phyloP scores from a whole-genome alignment of 2,888 invertebrate genomes.

The Julus scandinavius region DNA sequence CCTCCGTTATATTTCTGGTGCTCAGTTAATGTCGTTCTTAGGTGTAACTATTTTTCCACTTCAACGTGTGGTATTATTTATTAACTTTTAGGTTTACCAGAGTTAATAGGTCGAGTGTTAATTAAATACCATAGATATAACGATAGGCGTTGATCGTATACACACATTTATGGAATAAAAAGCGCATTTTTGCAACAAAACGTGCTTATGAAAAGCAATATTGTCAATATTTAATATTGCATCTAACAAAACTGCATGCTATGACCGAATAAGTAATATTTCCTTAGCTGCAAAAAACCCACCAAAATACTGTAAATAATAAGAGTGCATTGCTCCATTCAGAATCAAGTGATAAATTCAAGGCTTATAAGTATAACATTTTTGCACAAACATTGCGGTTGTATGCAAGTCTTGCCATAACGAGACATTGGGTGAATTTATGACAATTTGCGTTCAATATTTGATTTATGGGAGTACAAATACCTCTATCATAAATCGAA shows the following conservation, averaged over 20 bases:
- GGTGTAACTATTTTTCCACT: no score
- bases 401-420: neutral
- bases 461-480: conserved; percentile 31
- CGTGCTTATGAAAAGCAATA: neutral
- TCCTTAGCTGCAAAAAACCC: neutral
- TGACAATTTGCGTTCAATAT: neutral
- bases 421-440: neutral
- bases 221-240: neutral
- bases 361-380: neutral
- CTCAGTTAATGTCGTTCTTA: no score
- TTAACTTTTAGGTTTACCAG: no score
- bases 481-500: neutral
- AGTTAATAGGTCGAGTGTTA: no score
- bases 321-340: conserved; percentile 9
- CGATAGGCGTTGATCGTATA: no score
- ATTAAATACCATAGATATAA: no score
- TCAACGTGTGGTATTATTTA: no score
- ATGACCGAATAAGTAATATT: neutral
- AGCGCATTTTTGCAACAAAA: neutral
- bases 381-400: neutral
- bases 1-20: no score
- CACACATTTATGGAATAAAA: neutral
- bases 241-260: neutral
- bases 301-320: neutral
- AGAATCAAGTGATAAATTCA: neutral